A percentile compares a stretch with the other conserved stretches of the same genome.
Conservation (phyloP, 2,888 invertebrate species). For the Rotaria socialis region DNA sequence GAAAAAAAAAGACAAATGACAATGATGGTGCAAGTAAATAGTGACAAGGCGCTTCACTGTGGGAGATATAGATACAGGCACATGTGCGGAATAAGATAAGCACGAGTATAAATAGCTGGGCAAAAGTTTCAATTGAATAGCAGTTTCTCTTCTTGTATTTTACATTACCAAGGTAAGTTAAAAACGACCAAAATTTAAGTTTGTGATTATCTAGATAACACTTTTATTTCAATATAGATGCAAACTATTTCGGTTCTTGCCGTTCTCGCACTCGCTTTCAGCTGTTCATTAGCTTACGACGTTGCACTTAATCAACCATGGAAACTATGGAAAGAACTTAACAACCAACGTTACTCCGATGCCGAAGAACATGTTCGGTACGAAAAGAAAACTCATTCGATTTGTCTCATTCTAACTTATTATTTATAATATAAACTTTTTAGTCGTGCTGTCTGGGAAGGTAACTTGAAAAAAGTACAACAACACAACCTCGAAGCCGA, state of each 20-base stretch:
- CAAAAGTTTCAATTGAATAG: not conserved
- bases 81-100: not conserved
- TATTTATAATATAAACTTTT: not conserved
- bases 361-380: constrained; percentile 32
- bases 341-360: not conserved
- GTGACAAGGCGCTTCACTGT: not conserved
- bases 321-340: constrained; percentile 14
- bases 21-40: not conserved
- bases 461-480: constrained; percentile 50
- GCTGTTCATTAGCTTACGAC: not conserved
- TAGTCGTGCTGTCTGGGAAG: constrained; percentile 50
- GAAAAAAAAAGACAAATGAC: not conserved
- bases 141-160: not conserved
- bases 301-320: not conserved
- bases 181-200: not conserved
- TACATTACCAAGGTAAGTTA: not conserved
- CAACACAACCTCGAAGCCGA: constrained; percentile 52
- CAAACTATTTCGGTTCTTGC: not conserved
- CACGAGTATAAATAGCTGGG: not conserved
- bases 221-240: not conserved
- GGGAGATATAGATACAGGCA: not conserved
- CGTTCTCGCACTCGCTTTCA: constrained; percentile 4
- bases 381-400: not conserved
- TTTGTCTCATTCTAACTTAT: not conserved
- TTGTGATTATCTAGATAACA: not conserved